These are phyloP conservation scores for Anarhynchus alexandrinus DNA, from an alignment of 2,113 vertebrate species.

Conservation along the genomic window DNA sequence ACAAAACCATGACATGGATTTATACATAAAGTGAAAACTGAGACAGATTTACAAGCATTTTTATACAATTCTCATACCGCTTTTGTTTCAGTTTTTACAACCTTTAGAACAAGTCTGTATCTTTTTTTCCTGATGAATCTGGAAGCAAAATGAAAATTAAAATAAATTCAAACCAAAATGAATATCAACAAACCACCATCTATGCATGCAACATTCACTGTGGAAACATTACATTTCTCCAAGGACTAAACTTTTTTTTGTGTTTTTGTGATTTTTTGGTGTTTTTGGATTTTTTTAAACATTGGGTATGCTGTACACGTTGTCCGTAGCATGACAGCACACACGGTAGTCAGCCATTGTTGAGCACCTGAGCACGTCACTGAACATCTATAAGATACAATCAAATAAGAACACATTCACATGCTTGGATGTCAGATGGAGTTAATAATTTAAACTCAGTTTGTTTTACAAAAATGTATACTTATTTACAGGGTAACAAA, in stretches of 20 bases:
- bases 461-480: constrained; percentile 84
- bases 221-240: constrained; percentile 89
- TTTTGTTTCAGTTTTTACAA: constrained; percentile 82
- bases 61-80: constrained; percentile 84
- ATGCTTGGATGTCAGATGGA: constrained; percentile 89
- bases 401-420: constrained; percentile 83
- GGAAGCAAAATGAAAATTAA: constrained; percentile 73
- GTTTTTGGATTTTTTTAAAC: constrained; percentile 66
- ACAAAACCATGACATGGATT: constrained; percentile 93
- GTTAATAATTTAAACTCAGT: constrained; percentile 76
- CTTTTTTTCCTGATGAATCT: constrained; percentile 73
- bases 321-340: constrained; percentile 80
- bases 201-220: constrained; percentile 95
- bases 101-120: constrained; percentile 66
- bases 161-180: constrained; percentile 51
- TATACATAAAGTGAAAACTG: constrained; percentile 93
- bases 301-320: constrained; percentile 73
- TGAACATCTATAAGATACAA: constrained; percentile 83
- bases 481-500: constrained; percentile 90
- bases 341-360: constrained; percentile 75
- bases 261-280: constrained; percentile 62
- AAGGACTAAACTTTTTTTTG: constrained; percentile 70
- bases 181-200: constrained; percentile 84
- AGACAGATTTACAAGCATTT: constrained; percentile 95
- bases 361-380: constrained; percentile 84